Evolutionary conservation across 1,140 invertebrate species (phyloP).

Genomic region (Papilio polyxenes): DNA sequence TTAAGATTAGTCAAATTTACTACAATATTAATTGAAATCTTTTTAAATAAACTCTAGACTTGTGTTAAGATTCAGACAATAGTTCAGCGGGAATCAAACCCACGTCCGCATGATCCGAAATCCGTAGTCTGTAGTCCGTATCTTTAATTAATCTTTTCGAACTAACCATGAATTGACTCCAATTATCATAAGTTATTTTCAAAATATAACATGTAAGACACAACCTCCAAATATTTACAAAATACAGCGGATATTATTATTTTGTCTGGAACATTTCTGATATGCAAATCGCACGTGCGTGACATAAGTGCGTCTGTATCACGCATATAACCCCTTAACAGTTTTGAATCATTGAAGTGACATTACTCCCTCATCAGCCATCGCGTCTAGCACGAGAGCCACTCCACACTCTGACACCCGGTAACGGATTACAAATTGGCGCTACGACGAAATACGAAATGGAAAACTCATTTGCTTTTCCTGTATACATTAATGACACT

Average conservation of each 20-base stretch:
- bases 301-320: constrained; percentile 39
- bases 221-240: background rate
- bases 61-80: too few relatives aligned
- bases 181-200: too few relatives aligned
- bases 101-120: too few relatives aligned
- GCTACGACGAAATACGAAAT: constrained; percentile 12
- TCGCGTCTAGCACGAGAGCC: constrained; percentile 21
- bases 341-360: constrained; percentile 37
- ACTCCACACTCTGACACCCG: constrained; percentile 22
- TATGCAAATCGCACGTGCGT: constrained; percentile 36
- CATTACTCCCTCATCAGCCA: constrained; percentile 37
- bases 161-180: too few relatives aligned
- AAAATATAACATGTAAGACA: background rate
- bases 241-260: background rate
- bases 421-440: constrained; percentile 28
- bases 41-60: too few relatives aligned
- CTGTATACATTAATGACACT: background rate
- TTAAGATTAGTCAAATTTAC: too few relatives aligned
- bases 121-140: too few relatives aligned
- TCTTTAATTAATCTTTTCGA: too few relatives aligned
- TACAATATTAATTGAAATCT: too few relatives aligned
- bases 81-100: too few relatives aligned
- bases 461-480: background rate
- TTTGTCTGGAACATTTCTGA: constrained; percentile 32
- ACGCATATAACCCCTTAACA: constrained; percentile 20